Percentiles rank a stretch among this genome's conserved stretches.
phyloP scores from a whole-genome alignment of 2,797 vertebrate species.

The Tangara arthus region DNA sequence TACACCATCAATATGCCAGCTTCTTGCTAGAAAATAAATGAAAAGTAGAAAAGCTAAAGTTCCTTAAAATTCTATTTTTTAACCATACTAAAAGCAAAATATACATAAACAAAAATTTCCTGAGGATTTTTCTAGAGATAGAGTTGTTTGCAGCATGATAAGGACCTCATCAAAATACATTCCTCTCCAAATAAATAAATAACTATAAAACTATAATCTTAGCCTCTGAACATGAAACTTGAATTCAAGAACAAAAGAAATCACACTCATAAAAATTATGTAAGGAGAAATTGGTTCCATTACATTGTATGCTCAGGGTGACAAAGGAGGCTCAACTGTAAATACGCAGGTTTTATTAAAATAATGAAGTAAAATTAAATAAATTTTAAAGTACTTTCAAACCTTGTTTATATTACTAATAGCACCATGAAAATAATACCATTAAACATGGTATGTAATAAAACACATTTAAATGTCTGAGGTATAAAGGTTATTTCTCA shows the following conservation, averaged over 20 bases:
- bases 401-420: constrained; percentile 31
- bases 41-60: neutral
- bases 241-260: neutral
- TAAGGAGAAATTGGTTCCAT: neutral
- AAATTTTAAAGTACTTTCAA: neutral
- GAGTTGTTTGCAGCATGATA: neutral
- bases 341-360: neutral
- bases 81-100: neutral
- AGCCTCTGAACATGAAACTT: neutral
- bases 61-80: neutral
- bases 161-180: neutral
- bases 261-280: neutral
- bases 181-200: neutral
- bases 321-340: neutral
- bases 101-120: neutral
- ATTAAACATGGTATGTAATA: constrained; percentile 26
- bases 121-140: neutral
- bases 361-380: neutral
- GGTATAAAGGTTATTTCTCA: constrained; percentile 69
- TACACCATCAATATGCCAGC: neutral
- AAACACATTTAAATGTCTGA: constrained; percentile 52
- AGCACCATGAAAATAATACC: constrained; percentile 20
- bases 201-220: neutral
- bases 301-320: neutral
- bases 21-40: neutral